Evolutionary conservation across 1,140 invertebrate species (phyloP).

Genomic region (Drosophila subpulchrella): DNA sequence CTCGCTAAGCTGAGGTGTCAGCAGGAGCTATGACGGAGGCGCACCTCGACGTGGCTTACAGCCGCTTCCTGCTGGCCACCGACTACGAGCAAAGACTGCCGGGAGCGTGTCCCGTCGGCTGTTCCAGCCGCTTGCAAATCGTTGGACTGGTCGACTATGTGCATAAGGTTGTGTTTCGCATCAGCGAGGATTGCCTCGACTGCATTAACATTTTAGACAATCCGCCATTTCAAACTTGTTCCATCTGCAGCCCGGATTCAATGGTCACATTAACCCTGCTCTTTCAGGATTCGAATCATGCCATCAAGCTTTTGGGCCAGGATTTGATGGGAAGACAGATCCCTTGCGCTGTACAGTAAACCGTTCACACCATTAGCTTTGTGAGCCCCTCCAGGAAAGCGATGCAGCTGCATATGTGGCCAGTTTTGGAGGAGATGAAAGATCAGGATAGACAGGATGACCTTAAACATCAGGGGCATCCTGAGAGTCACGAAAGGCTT

Average conservation of each 20-base stretch:
- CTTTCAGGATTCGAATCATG: not conserved
- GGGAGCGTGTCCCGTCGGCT: no score
- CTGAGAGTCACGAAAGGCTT: not conserved
- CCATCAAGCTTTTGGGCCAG: not conserved
- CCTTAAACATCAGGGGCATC: not conserved
- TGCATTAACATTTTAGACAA: not conserved
- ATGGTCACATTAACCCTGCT: not conserved
- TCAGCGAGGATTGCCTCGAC: not conserved
- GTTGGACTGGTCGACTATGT: no score
- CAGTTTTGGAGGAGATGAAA: not conserved
- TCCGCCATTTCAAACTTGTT: not conserved
- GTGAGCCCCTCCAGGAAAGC: conserved; percentile 16
- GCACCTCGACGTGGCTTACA: no score
- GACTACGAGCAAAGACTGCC: no score
- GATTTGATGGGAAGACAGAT: not conserved
- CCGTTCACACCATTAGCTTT: not conserved
- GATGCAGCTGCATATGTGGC: not conserved
- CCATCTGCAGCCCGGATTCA: not conserved
- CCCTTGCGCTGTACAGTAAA: not conserved
- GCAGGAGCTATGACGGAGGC: no score
- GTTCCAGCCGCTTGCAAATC: no score
- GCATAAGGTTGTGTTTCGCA: no score
- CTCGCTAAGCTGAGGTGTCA: no score
- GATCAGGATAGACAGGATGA: not conserved
- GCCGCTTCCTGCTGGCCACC: no score